Evolutionary conservation across 2,888 invertebrate species (phyloP), one percentile per base, ranked within the genome.

Genomic region (Baccha elongata): DNA sequence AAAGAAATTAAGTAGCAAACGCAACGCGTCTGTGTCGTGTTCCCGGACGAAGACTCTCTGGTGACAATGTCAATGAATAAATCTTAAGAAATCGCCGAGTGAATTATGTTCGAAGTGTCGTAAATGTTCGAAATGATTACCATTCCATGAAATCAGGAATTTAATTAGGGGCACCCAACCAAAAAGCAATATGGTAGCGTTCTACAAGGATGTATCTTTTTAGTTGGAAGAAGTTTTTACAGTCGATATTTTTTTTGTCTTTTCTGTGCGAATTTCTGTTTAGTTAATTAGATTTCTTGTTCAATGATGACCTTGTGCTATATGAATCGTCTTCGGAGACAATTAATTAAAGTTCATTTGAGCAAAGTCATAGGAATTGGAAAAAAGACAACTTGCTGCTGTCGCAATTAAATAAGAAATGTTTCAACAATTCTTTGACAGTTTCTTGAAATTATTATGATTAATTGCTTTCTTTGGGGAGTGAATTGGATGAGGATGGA

Each of bases 231-330:
- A 55, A 50, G 50, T 62, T 21, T n/a, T 35, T 42, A n/a, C n/a
- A n/a, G 3, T 52, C 21, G 3, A 44, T 40, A 29, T 53, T 19
- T n/a, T 21, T 23, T 64, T 26, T 26, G 1, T 32, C 53, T 48
- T 60, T 35, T 60, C 46, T 29, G 52, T 60, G 40, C 62, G 72
- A 73, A 73, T 73, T 73, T 78, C 50, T 73, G 78, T 68, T 50
- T 78, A 68, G 72, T 73, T 83, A 83, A 83, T 83, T 83, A 83
- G 78, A 83, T 83, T 83, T 64, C 83, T 78, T 83, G 83, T 78
- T 83, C 83, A 62, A 72, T 73, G 78, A 83, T 68, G 83, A 83
- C 83, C 83, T 83, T 83, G 83, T 68, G 62, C 72, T 78, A 68
- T 68, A 67, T 75, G 76, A 65, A 71, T 81, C n/a, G n/a, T n/a